Conservation (phyloP, 2,797 vertebrate species). For the Linurgus olivaceus region DNA sequence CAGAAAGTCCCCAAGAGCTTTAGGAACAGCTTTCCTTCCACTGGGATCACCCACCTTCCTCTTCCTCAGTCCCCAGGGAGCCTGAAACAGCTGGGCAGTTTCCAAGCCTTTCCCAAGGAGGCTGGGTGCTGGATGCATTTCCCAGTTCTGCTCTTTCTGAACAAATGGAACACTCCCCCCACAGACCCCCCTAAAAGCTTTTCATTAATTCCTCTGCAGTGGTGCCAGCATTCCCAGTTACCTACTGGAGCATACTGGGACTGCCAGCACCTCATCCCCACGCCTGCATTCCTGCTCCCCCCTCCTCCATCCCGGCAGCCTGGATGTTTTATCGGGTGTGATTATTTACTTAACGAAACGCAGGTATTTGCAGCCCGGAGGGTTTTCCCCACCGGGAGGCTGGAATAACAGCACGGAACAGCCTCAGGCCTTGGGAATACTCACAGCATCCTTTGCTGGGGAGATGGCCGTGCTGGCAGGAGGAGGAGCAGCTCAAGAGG, state of each 20-base stretch:
- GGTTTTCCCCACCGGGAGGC: constrained; percentile 31
- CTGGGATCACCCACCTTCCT: neutral
- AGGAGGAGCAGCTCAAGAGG: constrained; percentile 40
- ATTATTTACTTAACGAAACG: constrained; percentile 33
- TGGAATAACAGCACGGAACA: neutral
- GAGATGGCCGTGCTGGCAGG: neutral
- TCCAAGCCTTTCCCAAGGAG: neutral
- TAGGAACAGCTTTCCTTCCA: neutral
- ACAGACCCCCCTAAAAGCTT: fast-evolving
- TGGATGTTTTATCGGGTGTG: constrained; percentile 37
- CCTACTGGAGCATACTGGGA: neutral
- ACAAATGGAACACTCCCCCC: neutral
- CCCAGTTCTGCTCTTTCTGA: neutral
- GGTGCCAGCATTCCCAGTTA: neutral
- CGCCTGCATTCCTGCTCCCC: neutral
- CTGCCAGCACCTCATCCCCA: neutral
- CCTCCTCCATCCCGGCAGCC: neutral
- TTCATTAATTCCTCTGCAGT: neutral
- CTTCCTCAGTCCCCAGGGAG: neutral
- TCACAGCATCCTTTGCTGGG: neutral
- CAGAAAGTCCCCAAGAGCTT: neutral
- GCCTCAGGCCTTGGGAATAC: neutral
- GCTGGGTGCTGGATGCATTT: neutral
- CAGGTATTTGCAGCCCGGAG: constrained; percentile 33
- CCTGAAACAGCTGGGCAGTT: neutral